These are phyloP conservation scores for Elgonia sp. DNA, from an alignment of 2,888 invertebrate genomes.

Conservation along the genomic window DNA sequence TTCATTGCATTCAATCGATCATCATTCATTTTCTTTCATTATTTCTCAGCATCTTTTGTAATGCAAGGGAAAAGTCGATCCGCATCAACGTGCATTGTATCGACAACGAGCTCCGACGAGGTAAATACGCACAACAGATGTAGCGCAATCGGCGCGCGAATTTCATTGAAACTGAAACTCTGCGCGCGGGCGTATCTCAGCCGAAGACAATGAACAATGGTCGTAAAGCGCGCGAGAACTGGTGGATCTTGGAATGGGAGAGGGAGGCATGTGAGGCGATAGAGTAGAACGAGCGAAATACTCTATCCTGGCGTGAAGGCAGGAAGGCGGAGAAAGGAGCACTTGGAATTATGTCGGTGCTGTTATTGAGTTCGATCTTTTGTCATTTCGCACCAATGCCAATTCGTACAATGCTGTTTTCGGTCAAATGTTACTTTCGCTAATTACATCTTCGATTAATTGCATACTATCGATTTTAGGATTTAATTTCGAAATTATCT, in stretches of 20 bases:
- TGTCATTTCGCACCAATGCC: slow-evolving; percentile 39
- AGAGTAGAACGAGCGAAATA: slow-evolving; percentile 26
- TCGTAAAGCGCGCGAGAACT: slow-evolving; percentile 61
- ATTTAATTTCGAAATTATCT: not conserved
- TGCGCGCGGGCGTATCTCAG: slow-evolving; percentile 59
- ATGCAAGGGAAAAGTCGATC: not conserved
- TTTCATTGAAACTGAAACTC: slow-evolving; percentile 70
- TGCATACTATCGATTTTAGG: not conserved
- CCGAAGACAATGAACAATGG: slow-evolving; percentile 74
- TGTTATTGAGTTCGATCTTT: slow-evolving; percentile 44
- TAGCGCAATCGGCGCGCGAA: slow-evolving; percentile 69
- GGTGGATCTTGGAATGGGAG: slow-evolving; percentile 54
- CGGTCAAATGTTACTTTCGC: slow-evolving; percentile 11
- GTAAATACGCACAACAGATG: slow-evolving; percentile 70
- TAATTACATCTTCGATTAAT: slow-evolving; percentile 27
- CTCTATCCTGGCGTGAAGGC: not conserved
- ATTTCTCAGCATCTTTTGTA: too few species aligned
- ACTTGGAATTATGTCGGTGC: slow-evolving; percentile 38
- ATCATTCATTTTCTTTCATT: too few species aligned
- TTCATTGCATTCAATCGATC: too few species aligned
- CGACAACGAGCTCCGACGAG: slow-evolving; percentile 7
- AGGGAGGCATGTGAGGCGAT: slow-evolving; percentile 54
- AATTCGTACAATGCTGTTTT: slow-evolving; percentile 7
- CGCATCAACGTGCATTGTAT: not conserved
- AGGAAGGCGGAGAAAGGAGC: slow-evolving; percentile 60